Evolutionary conservation across 1,140 invertebrate genomes (phyloP).

Genomic region (Drosophila biarmipes): DNA sequence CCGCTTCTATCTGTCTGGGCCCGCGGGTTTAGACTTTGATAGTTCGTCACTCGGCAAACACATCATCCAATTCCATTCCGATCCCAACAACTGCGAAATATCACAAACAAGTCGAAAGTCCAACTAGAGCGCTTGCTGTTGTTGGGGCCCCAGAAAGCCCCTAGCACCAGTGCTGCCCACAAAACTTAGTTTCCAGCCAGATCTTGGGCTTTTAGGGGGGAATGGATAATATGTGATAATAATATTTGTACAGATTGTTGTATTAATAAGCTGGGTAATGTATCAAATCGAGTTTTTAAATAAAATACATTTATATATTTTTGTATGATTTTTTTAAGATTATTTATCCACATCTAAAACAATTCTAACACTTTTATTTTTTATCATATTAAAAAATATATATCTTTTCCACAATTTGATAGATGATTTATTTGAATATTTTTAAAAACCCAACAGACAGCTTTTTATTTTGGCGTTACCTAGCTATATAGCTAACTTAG

Average conservation of each 20-base stretch:
- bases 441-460: too few species aligned
- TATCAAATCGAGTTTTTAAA: too few species aligned
- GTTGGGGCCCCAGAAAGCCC: neutral
- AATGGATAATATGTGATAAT: neutral
- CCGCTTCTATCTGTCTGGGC: conserved; percentile 28
- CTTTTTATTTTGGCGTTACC: neutral
- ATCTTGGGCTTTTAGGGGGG: neutral
- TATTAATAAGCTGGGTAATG: too few species aligned
- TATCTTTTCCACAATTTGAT: too few species aligned
- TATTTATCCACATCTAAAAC: too few species aligned
- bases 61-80: conserved; percentile 30
- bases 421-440: too few species aligned
- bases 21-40: conserved; percentile 66
- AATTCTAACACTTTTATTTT: too few species aligned
- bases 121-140: conserved; percentile 32
- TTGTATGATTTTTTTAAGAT: too few species aligned
- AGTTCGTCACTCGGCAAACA: conserved; percentile 67
- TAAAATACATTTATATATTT: too few species aligned
- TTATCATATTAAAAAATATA: too few species aligned
- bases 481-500: too few species aligned
- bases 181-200: conserved; percentile 9
- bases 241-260: neutral
- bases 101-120: conserved; percentile 77
- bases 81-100: conserved; percentile 24
- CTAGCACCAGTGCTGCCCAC: conserved; percentile 12